phyloP scores from a whole-genome alignment of 2,113 vertebrate species.

The Chaetura pelagica region DNA sequence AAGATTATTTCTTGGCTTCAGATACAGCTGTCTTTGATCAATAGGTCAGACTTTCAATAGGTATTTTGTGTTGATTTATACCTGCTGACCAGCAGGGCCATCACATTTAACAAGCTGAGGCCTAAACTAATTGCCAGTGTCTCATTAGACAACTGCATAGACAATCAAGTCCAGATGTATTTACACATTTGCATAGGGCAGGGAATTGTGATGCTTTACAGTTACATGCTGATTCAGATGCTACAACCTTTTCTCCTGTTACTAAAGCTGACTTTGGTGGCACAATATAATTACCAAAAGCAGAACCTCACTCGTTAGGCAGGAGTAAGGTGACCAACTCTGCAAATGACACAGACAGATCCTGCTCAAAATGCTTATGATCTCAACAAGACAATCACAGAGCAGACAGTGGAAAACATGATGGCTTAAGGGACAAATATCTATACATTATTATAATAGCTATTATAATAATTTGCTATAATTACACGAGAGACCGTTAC shows the following conservation, averaged over 20 bases:
- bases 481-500: constrained; percentile 24
- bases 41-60: background rate
- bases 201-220: background rate
- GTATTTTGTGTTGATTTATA: background rate
- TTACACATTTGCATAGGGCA: background rate
- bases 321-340: background rate
- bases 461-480: constrained; percentile 33
- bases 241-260: background rate
- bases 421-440: background rate
- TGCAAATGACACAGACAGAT: background rate
- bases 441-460: constrained; percentile 54
- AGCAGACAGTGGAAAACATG: constrained; percentile 39
- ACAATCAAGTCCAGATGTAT: background rate
- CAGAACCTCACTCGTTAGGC: background rate
- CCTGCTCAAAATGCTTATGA: constrained; percentile 15
- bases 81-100: background rate
- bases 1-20: background rate
- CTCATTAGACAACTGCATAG: background rate
- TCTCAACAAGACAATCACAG: constrained; percentile 43
- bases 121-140: constrained; percentile 2
- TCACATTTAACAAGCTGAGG: background rate
- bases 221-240: background rate
- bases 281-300: background rate
- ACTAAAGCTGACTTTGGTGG: background rate
- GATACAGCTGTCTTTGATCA: background rate